Conservation (phyloP, 2,888 invertebrate genomes). For the Hymenopus coronatus region DNA sequence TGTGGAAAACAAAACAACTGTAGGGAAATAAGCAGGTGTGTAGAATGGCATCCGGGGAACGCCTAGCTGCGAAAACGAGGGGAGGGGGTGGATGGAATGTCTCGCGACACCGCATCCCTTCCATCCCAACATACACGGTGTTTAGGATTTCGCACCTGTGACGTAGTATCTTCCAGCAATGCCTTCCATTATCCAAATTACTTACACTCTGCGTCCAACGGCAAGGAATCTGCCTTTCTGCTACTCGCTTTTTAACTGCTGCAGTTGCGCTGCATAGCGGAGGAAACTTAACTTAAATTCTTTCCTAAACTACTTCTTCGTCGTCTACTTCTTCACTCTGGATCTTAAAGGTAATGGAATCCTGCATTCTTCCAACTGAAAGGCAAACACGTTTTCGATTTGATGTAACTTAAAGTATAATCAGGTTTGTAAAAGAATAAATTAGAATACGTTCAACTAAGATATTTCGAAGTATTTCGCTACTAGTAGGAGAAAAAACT, state of each 20-base stretch:
- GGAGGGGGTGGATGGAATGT: background rate
- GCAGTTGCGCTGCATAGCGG: background rate
- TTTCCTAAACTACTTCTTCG: background rate
- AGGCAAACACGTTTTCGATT: too few species aligned
- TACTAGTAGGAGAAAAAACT: too few species aligned
- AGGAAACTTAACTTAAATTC: background rate
- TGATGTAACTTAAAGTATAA: too few species aligned
- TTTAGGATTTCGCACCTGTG: conserved; percentile 10
- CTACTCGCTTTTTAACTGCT: background rate
- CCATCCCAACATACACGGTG: background rate
- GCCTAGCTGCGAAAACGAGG: background rate
- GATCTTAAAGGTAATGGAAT: too few species aligned
- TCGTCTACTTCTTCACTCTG: background rate
- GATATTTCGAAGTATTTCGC: too few species aligned
- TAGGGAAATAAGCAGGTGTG: background rate
- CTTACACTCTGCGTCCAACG: background rate
- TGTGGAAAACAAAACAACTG: background rate
- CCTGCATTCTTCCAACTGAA: too few species aligned
- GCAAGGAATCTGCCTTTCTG: background rate
- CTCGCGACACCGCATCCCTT: background rate
- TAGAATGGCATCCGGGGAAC: background rate
- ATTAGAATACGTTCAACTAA: too few species aligned
- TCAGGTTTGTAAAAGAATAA: too few species aligned
- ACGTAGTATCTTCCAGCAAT: background rate
- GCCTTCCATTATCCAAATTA: conserved; percentile 11